phyloP scores from a whole-genome alignment of 30 jellyfish, hydroid and myxozoan genomes.

The Nemopilema nomurai region DNA sequence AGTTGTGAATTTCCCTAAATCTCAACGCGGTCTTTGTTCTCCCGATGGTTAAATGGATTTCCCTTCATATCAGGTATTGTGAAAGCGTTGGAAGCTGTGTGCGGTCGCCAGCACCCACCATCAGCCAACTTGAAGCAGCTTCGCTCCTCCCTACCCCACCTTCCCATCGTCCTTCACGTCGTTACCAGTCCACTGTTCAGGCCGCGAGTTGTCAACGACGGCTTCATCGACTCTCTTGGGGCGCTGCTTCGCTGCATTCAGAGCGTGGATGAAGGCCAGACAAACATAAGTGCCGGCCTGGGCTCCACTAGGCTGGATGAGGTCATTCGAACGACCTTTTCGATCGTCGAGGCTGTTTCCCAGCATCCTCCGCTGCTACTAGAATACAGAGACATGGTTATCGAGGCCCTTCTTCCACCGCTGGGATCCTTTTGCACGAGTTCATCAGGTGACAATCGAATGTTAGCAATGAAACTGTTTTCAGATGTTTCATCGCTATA shows the following conservation, averaged over 20 bases:
- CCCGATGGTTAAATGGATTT: neutral
- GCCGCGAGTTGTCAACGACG: conserved; percentile 60
- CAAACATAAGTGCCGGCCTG: conserved; percentile 47
- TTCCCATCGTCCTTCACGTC: conserved; percentile 71
- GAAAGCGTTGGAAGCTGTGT: conserved; percentile 66
- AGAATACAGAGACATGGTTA: conserved; percentile 44
- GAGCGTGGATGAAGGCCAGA: conserved; percentile 70
- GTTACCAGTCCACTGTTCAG: conserved; percentile 88
- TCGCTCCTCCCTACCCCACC: conserved; percentile 59
- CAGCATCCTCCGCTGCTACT: conserved; percentile 88
- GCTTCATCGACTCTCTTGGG: conserved; percentile 62
- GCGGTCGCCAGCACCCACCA: conserved; percentile 93
- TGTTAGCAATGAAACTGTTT: conserved; percentile 75
- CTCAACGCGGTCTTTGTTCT: neutral
- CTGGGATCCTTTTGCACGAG: conserved; percentile 66
- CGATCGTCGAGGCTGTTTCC: conserved; percentile 88
- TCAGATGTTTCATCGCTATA: conserved; percentile 71
- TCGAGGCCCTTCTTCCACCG: conserved; percentile 60
- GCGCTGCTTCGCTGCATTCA: conserved; percentile 42
- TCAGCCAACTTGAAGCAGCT: conserved; percentile 79
- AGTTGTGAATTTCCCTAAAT: too few species aligned
- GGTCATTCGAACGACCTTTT: conserved; percentile 57
- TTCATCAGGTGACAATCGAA: conserved; percentile 72
- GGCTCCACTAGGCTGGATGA: conserved; percentile 63
- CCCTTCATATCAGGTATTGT: conserved; percentile 46